Evolutionary conservation across 1,140 invertebrate species (phyloP).

Genomic region (Penaeus vannamei): DNA sequence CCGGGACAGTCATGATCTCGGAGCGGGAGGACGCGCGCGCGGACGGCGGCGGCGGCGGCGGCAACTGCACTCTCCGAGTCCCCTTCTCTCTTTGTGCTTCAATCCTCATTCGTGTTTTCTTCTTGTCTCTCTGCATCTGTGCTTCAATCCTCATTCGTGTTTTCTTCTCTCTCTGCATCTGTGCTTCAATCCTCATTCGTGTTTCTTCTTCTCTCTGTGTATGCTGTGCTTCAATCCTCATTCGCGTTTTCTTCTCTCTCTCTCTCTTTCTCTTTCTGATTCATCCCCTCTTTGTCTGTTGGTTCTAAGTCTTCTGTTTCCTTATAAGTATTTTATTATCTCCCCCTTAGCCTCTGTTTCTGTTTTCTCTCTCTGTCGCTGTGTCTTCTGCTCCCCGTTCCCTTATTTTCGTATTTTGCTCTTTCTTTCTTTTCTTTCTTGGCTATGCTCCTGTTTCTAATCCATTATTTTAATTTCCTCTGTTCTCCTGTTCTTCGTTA

Average conservation of each 20-base stretch:
- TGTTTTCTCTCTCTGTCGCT: background rate
- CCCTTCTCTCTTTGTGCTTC: no score
- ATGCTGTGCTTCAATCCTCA: background rate
- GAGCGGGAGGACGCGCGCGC: no score
- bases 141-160: background rate
- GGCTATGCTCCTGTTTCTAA: background rate
- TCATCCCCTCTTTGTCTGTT: background rate
- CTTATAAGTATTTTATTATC: background rate
- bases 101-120: no score
- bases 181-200: background rate
- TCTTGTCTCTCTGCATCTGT: background rate
- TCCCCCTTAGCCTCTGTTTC: background rate
- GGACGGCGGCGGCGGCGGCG: no score
- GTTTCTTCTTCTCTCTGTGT: constrained; percentile 26
- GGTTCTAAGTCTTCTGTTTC: background rate
- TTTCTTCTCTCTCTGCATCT: constrained; percentile 35
- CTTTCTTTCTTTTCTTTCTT: background rate
- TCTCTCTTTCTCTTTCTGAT: constrained; percentile 8
- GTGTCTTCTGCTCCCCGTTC: background rate
- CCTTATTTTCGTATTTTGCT: background rate
- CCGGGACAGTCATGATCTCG: no score
- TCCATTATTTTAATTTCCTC: no score
- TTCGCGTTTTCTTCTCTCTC: background rate
- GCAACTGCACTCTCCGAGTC: no score
- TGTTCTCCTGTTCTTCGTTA: no score